phyloP scores from a whole-genome alignment of 1,140 invertebrate species.

The Cotesia vestalis region DNA sequence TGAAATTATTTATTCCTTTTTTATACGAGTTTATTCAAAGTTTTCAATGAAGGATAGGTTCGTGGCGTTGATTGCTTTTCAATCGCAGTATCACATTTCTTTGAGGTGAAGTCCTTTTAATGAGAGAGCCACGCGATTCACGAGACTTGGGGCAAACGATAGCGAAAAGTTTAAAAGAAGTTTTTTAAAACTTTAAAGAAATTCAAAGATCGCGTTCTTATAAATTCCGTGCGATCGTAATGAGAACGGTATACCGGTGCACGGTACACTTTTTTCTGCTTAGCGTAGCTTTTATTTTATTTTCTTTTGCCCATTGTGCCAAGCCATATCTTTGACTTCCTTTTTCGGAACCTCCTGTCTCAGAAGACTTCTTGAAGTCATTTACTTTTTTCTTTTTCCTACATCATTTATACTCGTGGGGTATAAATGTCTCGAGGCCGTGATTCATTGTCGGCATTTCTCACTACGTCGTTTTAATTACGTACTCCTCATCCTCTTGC shows the following conservation, averaged over 20 bases:
- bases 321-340: constrained; percentile 7
- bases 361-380: constrained; percentile 3
- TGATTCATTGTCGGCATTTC: constrained; percentile 39
- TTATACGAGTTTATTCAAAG: too few species aligned
- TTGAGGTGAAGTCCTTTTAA: too few species aligned
- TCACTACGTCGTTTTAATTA: constrained; percentile 41
- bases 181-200: too few species aligned
- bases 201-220: too few species aligned
- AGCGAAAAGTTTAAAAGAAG: too few species aligned
- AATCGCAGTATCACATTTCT: too few species aligned
- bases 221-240: too few species aligned
- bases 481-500: background rate
- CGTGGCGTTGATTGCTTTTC: too few species aligned
- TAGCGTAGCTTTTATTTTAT: background rate
- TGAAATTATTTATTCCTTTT: too few species aligned
- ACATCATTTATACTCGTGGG: constrained; percentile 37
- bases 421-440: constrained; percentile 30
- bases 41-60: too few species aligned
- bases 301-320: background rate
- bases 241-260: background rate
- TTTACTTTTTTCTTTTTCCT: constrained; percentile 14
- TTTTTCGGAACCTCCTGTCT: constrained; percentile 9
- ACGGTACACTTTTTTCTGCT: background rate
- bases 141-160: too few species aligned
- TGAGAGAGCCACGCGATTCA: too few species aligned